Evolutionary conservation across 35 echinoderm and acorn worm species (phyloP), one percentile per base, ranked within the genome.

Genomic region (Hemicentrotus pulcherrimus): DNA sequence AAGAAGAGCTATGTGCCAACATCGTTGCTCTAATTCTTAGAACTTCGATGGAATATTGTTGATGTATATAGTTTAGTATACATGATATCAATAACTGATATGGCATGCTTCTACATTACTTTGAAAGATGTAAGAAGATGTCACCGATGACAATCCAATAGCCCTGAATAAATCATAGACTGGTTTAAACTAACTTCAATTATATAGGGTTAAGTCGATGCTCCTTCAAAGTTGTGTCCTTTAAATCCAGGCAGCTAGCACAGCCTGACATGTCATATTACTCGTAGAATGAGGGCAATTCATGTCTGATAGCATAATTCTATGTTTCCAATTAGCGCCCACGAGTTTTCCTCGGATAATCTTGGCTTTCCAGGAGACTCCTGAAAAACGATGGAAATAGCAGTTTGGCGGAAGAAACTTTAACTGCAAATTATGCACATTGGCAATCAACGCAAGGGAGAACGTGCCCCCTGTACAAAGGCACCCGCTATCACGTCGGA

Each of bases 291-390:
- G 65, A 78, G 22, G 65, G 65, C 65, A 78, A 78, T 78, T 78
- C 65, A 78, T 78, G 65, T 78, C 65, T 78, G 65, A 78, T n/a
- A 78, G 65, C 65, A 78, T 78, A 78, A 78, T 78, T 78, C 65
- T 78, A 78, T 78, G 65, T 78, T 78, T 78, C 22, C 65, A 78
- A 78, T 78, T 78, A 78, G 65, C 65, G 65, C 65, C 65, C 65
- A 78, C 65, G 18, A 78, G 65, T 78, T 18, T 78, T 78, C 65
- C 65, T 78, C 19, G 65, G 65, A 78, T 78, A 78, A 78, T 78
- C 65, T 78, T 28, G 65, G 28, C 65, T 78, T 78, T 55, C 22
- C 65, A 78, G 65, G 19, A 78, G 65, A 28, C 65, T 78, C 65
- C 65, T n/a, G 65, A 78, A 78, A 22, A 78, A 78, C 65, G 65